Evolutionary conservation across 1,140 invertebrate species (phyloP).

Genomic region (Eupristina koningsbergeri): DNA sequence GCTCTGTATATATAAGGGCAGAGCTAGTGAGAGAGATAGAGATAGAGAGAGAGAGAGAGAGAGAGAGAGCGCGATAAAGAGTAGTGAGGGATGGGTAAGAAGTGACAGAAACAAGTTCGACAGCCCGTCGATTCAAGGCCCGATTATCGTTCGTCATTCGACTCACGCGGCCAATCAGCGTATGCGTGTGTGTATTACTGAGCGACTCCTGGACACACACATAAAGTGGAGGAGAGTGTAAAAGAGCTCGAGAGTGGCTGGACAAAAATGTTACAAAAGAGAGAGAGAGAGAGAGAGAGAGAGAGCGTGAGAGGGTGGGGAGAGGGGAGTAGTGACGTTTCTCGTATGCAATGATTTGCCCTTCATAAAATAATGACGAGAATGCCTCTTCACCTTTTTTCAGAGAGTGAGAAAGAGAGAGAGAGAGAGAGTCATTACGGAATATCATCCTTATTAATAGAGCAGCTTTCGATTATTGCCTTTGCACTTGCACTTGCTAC

Average conservation of each 20-base stretch:
- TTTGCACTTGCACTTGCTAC: neutral
- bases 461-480: neutral
- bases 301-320: neutral
- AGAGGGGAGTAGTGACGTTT: neutral
- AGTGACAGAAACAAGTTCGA: slow-evolving; percentile 8
- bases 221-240: neutral
- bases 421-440: no score
- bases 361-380: neutral
- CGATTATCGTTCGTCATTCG: slow-evolving; percentile 39
- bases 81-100: no score
- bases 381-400: neutral
- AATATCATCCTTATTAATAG: neutral
- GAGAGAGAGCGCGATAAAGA: no score
- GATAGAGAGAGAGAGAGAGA: no score
- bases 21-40: no score
- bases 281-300: neutral
- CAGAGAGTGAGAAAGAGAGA: no score
- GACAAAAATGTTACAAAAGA: neutral
- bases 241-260: neutral
- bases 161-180: slow-evolving; percentile 13
- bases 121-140: slow-evolving; percentile 23
- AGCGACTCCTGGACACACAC: no score
- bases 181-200: neutral
- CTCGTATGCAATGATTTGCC: neutral
- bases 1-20: slow-evolving; percentile 7